phyloP scores from a whole-genome alignment of 1,140 invertebrate genomes.

The Drosophila pachea region DNA sequence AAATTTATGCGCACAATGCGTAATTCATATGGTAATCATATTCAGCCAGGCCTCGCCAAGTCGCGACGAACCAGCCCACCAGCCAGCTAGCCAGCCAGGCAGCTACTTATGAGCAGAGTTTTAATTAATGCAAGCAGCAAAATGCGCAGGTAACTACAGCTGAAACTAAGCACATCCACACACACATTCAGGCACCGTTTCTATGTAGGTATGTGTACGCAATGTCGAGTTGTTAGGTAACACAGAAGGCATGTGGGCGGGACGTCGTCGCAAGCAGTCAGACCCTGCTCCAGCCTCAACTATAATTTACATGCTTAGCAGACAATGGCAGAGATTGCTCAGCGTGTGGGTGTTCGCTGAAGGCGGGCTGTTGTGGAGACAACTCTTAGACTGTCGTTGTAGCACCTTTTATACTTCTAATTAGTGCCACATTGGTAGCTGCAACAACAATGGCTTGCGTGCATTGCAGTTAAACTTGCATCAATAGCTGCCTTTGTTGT shows the following conservation, averaged over 20 bases:
- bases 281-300: conserved; percentile 27
- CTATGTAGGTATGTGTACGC: too few species aligned
- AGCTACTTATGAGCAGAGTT: conserved; percentile 41
- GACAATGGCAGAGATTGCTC: conserved; percentile 44
- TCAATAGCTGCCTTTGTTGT: conserved; percentile 58
- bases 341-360: not conserved
- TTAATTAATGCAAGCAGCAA: conserved; percentile 72
- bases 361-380: conserved; percentile 17
- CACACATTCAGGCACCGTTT: not conserved
- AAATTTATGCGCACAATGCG: conserved; percentile 74
- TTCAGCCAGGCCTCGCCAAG: conserved; percentile 16
- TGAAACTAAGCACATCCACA: conserved; percentile 8
- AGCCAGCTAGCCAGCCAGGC: not conserved
- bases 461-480: conserved; percentile 48
- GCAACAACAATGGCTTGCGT: conserved; percentile 59
- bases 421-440: conserved; percentile 71
- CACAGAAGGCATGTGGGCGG: conserved; percentile 20
- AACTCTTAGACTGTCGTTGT: conserved; percentile 61
- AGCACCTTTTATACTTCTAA: conserved; percentile 76
- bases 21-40: conserved; percentile 77
- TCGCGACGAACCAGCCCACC: not conserved
- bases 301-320: conserved; percentile 69
- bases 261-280: conserved; percentile 51
- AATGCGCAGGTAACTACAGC: conserved; percentile 53
- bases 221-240: conserved; percentile 5